These are phyloP conservation scores for Regulus satrapa DNA, from an alignment of 2,113 vertebrate species.

Conservation along the genomic window DNA sequence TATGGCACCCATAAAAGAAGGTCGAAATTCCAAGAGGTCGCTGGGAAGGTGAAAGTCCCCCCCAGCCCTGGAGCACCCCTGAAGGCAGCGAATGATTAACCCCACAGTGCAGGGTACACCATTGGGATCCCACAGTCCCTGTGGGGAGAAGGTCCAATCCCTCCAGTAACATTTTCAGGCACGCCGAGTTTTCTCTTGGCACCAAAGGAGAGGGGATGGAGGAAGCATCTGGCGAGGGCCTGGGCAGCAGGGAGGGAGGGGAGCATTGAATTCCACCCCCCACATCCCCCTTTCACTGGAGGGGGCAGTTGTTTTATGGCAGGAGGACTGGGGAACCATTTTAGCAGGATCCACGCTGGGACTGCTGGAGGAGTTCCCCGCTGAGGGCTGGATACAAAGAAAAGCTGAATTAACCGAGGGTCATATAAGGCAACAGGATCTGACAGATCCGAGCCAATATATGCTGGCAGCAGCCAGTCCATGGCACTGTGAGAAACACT, in stretches of 20 bases:
- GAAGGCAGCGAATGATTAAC: slow-evolving; percentile 15
- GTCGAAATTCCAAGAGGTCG: background rate
- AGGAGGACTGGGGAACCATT: slow-evolving; percentile 26
- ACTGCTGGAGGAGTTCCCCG: slow-evolving; percentile 39
- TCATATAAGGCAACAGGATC: slow-evolving; percentile 67
- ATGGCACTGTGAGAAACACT: slow-evolving; percentile 67
- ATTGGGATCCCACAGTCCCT: fast-evolving
- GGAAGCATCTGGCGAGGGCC: slow-evolving; percentile 26
- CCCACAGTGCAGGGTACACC: background rate
- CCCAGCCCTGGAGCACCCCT: background rate
- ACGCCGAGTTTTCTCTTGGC: background rate
- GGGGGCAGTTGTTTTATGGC: slow-evolving; percentile 41
- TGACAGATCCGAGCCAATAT: slow-evolving; percentile 60
- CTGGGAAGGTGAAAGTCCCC: background rate
- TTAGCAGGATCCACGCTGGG: slow-evolving; percentile 39
- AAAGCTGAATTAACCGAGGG: slow-evolving; percentile 58
- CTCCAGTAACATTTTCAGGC: background rate
- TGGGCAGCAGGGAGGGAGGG: background rate
- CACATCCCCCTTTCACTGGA: slow-evolving; percentile 23
- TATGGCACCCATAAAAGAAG: slow-evolving; percentile 44
- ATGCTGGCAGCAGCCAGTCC: slow-evolving; percentile 61
- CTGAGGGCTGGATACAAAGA: slow-evolving; percentile 60
- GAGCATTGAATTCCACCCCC: slow-evolving; percentile 39
- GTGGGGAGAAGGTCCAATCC: background rate
- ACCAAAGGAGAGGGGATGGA: background rate